These are phyloP conservation scores for Varecia variegata DNA, from an alignment of 2,797 vertebrate species.

Conservation along the genomic window DNA sequence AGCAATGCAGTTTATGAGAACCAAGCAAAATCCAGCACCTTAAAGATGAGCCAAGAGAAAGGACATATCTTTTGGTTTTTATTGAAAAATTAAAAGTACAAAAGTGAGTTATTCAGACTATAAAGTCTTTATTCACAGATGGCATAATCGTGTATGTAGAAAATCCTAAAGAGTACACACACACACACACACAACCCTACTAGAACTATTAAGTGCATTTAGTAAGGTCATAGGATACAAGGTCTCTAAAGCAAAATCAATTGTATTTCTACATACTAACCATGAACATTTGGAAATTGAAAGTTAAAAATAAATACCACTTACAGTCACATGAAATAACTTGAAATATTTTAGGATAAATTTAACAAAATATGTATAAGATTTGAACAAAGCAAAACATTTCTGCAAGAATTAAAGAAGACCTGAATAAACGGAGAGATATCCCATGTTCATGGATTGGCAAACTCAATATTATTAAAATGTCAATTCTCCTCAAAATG, in stretches of 20 bases:
- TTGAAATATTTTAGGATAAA: constrained; percentile 5
- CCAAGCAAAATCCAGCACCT: not conserved
- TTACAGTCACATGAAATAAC: not conserved
- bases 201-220: not conserved
- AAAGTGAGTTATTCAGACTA: not conserved
- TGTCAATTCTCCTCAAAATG: not conserved
- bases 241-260: not conserved
- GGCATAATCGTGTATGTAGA: not conserved
- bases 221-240: not conserved
- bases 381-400: not conserved
- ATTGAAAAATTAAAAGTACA: constrained; percentile 6
- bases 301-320: constrained; percentile 38
- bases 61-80: not conserved
- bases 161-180: not conserved
- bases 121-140: not conserved
- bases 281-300: constrained; percentile 3
- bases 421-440: not conserved
- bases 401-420: constrained; percentile 45
- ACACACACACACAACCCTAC: not conserved
- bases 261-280: not conserved
- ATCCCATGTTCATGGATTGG: not conserved
- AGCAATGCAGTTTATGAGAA: not conserved
- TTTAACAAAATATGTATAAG: constrained; percentile 45
- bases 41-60: not conserved
- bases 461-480: not conserved